phyloP scores from a whole-genome alignment of 2,888 invertebrate species.

The Aspidiotus rigidus region DNA sequence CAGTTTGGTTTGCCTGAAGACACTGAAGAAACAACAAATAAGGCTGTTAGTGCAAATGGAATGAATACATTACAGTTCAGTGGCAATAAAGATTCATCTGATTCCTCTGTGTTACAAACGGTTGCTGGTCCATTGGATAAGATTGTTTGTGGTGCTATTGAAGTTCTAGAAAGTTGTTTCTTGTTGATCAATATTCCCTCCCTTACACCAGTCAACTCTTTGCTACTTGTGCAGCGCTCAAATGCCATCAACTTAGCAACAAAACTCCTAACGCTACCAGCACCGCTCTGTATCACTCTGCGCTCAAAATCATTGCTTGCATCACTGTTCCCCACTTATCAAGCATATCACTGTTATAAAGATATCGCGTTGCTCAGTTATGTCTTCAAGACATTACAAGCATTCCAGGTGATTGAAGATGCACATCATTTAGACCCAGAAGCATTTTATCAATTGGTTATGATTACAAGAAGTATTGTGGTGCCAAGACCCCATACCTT shows the following conservation, averaged over 20 bases:
- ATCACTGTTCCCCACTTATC: constrained; percentile 62
- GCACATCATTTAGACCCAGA: constrained; percentile 65
- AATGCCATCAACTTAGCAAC: constrained; percentile 59
- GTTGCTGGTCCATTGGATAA: constrained; percentile 19
- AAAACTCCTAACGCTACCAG: constrained; percentile 57
- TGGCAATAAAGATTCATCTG: constrained; percentile 12
- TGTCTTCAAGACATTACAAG: constrained; percentile 57
- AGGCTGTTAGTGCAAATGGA: constrained; percentile 11
- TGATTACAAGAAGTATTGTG: constrained; percentile 76
- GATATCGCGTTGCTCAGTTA: constrained; percentile 77
- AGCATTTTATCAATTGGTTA: constrained; percentile 74
- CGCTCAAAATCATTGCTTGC: constrained; percentile 75
- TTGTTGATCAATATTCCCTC: constrained; percentile 44
- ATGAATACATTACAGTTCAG: not conserved
- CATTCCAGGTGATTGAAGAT: constrained; percentile 54
- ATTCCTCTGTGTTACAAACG: constrained; percentile 13
- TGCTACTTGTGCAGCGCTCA: constrained; percentile 43
- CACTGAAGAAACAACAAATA: constrained; percentile 57
- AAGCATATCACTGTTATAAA: constrained; percentile 78
- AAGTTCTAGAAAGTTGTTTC: constrained; percentile 65
- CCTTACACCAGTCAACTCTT: constrained; percentile 14
- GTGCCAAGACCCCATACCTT: constrained; percentile 74
- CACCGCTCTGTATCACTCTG: constrained; percentile 61
- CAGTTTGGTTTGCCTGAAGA: constrained; percentile 96
- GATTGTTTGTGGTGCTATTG: constrained; percentile 57